A percentile compares a stretch with the other conserved stretches of the same genome.
Conservation (phyloP, 2,113 vertebrate genomes). For the Pseudopodoces humilis region DNA sequence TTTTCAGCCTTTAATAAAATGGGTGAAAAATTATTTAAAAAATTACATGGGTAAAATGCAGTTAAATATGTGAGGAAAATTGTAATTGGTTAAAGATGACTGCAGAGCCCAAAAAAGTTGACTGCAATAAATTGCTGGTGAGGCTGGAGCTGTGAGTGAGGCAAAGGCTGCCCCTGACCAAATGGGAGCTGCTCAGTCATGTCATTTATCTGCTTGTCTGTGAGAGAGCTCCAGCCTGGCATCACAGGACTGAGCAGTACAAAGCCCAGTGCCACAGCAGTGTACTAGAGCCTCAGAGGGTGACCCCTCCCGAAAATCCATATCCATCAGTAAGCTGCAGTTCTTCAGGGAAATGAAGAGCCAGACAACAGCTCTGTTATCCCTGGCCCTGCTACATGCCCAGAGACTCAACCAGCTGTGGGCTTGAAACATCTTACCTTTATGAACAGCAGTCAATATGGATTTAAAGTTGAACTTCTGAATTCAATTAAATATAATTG, state of each 20-base stretch:
- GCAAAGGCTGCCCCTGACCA: background rate
- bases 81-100: background rate
- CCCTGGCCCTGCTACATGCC: background rate
- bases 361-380: background rate
- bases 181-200: background rate
- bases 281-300: background rate
- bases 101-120: background rate
- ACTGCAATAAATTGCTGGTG: background rate
- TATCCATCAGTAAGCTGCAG: background rate
- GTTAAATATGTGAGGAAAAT: background rate
- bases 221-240: background rate
- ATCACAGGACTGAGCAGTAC: background rate
- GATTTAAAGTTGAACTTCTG: background rate
- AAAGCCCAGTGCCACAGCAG: background rate
- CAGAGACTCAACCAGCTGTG: background rate
- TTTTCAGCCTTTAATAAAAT: background rate
- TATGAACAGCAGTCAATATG: background rate
- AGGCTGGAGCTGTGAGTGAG: background rate
- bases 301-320: background rate
- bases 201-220: background rate
- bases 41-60: background rate
- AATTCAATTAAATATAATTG: background rate
- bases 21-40: background rate
- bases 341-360: background rate
- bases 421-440: background rate